These are phyloP conservation scores for Anastrepha ludens DNA, from an alignment of 1,140 invertebrate species.

Conservation along the genomic window DNA sequence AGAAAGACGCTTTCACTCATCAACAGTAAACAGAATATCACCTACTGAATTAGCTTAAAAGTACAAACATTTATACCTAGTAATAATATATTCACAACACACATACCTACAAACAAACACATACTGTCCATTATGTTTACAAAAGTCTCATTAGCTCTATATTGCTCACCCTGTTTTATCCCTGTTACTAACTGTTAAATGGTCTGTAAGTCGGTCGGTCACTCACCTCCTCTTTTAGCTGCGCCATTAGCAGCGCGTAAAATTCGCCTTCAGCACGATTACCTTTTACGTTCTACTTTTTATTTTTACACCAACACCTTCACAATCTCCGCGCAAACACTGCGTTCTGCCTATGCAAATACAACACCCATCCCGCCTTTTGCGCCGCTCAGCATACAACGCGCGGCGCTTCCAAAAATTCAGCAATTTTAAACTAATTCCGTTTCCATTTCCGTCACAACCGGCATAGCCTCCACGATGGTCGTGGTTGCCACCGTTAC, in stretches of 20 bases:
- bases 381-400: not conserved
- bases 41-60: not conserved
- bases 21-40: not conserved
- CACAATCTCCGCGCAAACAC: not conserved
- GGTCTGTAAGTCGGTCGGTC: constrained; percentile 22
- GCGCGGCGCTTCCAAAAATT: not conserved
- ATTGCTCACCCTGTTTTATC: constrained; percentile 47
- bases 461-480: constrained; percentile 53
- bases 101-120: constrained; percentile 9
- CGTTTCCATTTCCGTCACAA: constrained; percentile 57
- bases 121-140: constrained; percentile 3
- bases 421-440: constrained; percentile 55
- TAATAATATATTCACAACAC: not conserved
- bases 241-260: not conserved
- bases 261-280: constrained; percentile 3
- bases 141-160: constrained; percentile 45
- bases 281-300: not conserved
- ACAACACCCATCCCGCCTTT: not conserved
- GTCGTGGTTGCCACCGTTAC: constrained; percentile 64
- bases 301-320: not conserved
- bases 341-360: not conserved
- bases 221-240: constrained; percentile 18
- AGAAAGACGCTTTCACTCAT: not conserved
- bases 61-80: not conserved
- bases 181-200: constrained; percentile 41